A percentile compares a stretch with the other conserved stretches of the same genome.
Conservation (phyloP, 2,888 invertebrate species). For the Hedychridium roseum region DNA sequence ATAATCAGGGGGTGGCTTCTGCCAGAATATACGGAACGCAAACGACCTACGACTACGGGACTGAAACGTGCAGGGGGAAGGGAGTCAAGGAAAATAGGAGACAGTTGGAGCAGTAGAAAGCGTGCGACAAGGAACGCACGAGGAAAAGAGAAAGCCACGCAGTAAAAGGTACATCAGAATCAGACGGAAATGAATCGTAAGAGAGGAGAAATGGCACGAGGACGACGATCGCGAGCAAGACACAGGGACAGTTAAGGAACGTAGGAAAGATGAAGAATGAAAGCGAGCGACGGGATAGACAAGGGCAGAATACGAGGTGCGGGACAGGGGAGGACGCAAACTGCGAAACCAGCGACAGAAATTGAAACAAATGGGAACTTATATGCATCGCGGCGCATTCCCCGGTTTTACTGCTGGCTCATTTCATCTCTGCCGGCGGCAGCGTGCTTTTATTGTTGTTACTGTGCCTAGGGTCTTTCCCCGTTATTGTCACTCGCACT, state of each 20-base stretch:
- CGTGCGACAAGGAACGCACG: conserved; percentile 20
- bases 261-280: not conserved
- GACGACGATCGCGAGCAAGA: too few relatives aligned
- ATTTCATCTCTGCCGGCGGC: conserved; percentile 49
- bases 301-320: conserved; percentile 22
- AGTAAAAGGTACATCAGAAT: too few relatives aligned
- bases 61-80: not conserved
- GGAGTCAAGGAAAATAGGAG: conserved; percentile 24
- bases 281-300: conserved; percentile 12
- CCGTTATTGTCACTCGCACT: conserved; percentile 47
- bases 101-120: conserved; percentile 16
- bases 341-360: conserved; percentile 34
- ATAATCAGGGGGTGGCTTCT: conserved; percentile 8
- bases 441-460: conserved; percentile 49
- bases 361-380: conserved; percentile 60
- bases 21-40: not conserved
- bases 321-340: conserved; percentile 29
- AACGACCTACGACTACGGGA: not conserved
- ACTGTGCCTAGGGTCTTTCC: conserved; percentile 46
- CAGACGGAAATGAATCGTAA: too few relatives aligned
- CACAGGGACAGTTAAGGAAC: not conserved
- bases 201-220: too few relatives aligned
- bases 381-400: conserved; percentile 52
- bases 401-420: conserved; percentile 54
- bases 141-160: conserved; percentile 18